phyloP scores from a whole-genome alignment of 1,140 invertebrate species.

The Pachypsylla venusta region DNA sequence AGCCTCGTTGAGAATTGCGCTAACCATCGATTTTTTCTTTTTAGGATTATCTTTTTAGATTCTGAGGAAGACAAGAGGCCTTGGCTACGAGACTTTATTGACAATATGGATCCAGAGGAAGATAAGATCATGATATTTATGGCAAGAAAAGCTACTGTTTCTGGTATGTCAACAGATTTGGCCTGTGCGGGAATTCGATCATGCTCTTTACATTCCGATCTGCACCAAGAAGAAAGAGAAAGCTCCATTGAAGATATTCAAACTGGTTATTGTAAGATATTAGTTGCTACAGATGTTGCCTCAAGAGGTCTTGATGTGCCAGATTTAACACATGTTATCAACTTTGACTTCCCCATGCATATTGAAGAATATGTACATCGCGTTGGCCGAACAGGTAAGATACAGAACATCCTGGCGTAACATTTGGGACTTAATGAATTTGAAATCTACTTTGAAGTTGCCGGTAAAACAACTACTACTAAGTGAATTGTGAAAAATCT shows the following conservation, averaged over 20 bases:
- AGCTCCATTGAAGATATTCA: slow-evolving; percentile 68
- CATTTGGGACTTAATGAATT: no score
- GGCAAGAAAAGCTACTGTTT: slow-evolving; percentile 62
- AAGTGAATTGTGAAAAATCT: no score
- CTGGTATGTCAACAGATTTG: slow-evolving; percentile 65
- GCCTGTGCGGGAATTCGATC: slow-evolving; percentile 45
- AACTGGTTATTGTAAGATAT: slow-evolving; percentile 51
- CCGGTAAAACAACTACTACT: no score
- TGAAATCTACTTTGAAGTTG: no score
- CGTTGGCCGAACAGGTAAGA: slow-evolving; percentile 78
- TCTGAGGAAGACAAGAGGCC: slow-evolving; percentile 22
- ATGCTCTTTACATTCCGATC: slow-evolving; percentile 75
- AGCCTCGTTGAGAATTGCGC: not conserved
- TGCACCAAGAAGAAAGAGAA: slow-evolving; percentile 74
- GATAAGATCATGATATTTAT: slow-evolving; percentile 84
- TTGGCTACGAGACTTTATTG: slow-evolving; percentile 26
- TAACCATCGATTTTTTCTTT: not conserved
- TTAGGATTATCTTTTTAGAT: slow-evolving; percentile 10
- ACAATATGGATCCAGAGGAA: slow-evolving; percentile 40
- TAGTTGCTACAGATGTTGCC: slow-evolving; percentile 91
- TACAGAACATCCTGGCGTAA: no score
- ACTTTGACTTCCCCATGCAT: slow-evolving; percentile 73
- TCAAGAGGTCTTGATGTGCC: slow-evolving; percentile 83
- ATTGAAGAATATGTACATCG: slow-evolving; percentile 92
- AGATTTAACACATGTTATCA: slow-evolving; percentile 84